These are phyloP conservation scores for Vanessa cardui DNA, from an alignment of 2,888 invertebrate species.

Conservation along the genomic window DNA sequence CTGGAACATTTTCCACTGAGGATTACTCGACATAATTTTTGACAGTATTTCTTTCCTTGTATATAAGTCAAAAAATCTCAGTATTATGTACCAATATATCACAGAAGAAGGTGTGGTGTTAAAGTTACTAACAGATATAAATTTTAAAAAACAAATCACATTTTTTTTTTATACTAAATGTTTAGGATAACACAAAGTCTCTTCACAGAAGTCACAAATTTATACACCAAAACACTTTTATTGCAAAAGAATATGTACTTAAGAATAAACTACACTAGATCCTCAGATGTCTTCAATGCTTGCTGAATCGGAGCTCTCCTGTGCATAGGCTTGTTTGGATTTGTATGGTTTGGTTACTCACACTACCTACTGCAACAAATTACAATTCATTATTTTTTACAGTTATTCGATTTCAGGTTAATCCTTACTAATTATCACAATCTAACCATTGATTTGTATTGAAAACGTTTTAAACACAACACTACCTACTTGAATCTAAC, in stretches of 20 bases:
- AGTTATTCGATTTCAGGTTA: neutral
- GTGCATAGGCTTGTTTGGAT: constrained; percentile 45
- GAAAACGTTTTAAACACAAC: neutral
- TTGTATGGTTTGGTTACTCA: constrained; percentile 58
- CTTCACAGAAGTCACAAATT: constrained; percentile 33
- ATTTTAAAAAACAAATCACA: constrained; percentile 73
- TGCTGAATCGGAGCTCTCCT: constrained; percentile 89
- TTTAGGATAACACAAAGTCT: constrained; percentile 45
- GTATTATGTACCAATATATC: constrained; percentile 73
- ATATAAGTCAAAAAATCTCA: constrained; percentile 72
- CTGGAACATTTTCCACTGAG: constrained; percentile 96
- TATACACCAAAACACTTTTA: constrained; percentile 62
- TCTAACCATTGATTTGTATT: neutral
- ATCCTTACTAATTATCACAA: neutral
- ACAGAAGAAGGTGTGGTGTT: constrained; percentile 75
- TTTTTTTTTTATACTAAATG: constrained; percentile 57
- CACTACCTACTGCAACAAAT: constrained; percentile 47
- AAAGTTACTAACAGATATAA: constrained; percentile 58
- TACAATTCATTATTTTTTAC: constrained; percentile 6
- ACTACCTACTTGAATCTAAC: constrained; percentile 19
- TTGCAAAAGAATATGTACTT: constrained; percentile 73
- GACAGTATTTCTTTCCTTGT: constrained; percentile 65
- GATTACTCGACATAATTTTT: constrained; percentile 89
- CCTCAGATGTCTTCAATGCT: constrained; percentile 95
- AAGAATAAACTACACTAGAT: constrained; percentile 77